A percentile compares a stretch with the other conserved stretches of the same genome.
These are phyloP conservation scores for Ianthella basta DNA, from an alignment of 37 sponge, comb jelly and placozoan genomes.

Conservation along the genomic window DNA sequence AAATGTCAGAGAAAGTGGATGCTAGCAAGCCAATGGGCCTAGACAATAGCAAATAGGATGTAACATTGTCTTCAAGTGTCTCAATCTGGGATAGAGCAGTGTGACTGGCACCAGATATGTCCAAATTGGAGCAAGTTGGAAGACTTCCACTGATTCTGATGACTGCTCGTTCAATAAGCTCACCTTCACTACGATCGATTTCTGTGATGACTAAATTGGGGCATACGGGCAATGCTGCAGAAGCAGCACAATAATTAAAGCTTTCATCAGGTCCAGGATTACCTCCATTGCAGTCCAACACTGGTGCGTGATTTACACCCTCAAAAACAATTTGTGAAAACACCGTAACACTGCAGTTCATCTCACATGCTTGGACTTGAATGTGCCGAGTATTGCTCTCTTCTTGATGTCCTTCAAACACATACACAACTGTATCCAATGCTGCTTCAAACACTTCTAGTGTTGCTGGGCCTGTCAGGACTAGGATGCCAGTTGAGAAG, in stretches of 20 bases:
- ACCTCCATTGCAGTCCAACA: slow-evolving; percentile 27
- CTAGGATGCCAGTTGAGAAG: slow-evolving; percentile 15
- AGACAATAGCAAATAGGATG: not conserved
- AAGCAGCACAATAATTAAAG: slow-evolving; percentile 7
- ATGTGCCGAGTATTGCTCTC: slow-evolving; percentile 10
- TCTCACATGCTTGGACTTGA: slow-evolving; percentile 21
- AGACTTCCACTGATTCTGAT: slow-evolving; percentile 10
- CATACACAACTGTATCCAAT: slow-evolving; percentile 52
- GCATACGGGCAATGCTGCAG: slow-evolving; percentile 20
- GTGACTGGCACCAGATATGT: slow-evolving; percentile 19
- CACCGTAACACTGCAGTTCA: not conserved
- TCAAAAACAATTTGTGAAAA: not conserved
- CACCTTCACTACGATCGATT: slow-evolving; percentile 11
- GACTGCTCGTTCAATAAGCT: slow-evolving; percentile 1
- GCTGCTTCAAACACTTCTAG: slow-evolving; percentile 50
- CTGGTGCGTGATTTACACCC: slow-evolving; percentile 8
- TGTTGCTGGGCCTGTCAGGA: slow-evolving; percentile 50
- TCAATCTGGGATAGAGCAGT: slow-evolving; percentile 18
- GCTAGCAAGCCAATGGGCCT: slow-evolving; percentile 23
- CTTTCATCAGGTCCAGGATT: not conserved
- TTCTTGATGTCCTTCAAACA: slow-evolving; percentile 34
- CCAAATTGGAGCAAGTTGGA: slow-evolving; percentile 3
- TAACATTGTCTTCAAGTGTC: not conserved
- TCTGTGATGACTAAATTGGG: slow-evolving; percentile 15
- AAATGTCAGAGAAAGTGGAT: slow-evolving; percentile 19